Conservation (phyloP, 2,113 vertebrate species). For the Tonatia bakeri region DNA sequence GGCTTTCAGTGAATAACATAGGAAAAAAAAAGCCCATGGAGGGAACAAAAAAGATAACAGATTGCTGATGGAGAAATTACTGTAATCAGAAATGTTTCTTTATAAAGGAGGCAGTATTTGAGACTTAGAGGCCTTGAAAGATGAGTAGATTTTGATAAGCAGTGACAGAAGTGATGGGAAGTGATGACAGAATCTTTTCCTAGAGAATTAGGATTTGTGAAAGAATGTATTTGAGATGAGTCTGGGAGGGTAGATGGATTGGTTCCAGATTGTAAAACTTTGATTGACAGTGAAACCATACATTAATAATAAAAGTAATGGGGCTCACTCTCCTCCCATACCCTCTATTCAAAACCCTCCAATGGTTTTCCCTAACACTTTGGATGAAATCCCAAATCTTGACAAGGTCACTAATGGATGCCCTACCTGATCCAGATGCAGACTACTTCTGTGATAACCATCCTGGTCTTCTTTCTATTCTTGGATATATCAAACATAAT, state of each 20-base stretch:
- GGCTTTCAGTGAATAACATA: background rate
- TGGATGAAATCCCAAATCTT: background rate
- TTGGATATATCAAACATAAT: background rate
- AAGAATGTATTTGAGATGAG: background rate
- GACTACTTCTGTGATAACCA: background rate
- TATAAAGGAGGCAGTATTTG: background rate
- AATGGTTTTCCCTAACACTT: background rate
- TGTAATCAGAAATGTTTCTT: background rate
- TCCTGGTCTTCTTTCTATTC: background rate
- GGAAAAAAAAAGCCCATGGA: background rate
- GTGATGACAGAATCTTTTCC: slow-evolving; percentile 18
- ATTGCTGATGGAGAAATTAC: background rate
- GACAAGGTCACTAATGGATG: background rate
- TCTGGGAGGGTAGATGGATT: slow-evolving; percentile 5
- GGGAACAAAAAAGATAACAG: background rate
- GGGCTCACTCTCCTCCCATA: background rate
- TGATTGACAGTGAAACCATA: background rate
- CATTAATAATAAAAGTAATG: background rate
- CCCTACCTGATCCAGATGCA: background rate
- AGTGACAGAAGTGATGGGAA: slow-evolving; percentile 13
- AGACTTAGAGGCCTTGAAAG: background rate
- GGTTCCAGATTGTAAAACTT: background rate
- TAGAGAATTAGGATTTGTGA: background rate
- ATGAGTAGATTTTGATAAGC: slow-evolving; percentile 45
- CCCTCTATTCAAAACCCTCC: background rate